A percentile compares a stretch with the other conserved stretches of the same genome.
These are phyloP conservation scores for Lampris megalopsis DNA, from an alignment of 2,113 vertebrate genomes.

Conservation along the genomic window DNA sequence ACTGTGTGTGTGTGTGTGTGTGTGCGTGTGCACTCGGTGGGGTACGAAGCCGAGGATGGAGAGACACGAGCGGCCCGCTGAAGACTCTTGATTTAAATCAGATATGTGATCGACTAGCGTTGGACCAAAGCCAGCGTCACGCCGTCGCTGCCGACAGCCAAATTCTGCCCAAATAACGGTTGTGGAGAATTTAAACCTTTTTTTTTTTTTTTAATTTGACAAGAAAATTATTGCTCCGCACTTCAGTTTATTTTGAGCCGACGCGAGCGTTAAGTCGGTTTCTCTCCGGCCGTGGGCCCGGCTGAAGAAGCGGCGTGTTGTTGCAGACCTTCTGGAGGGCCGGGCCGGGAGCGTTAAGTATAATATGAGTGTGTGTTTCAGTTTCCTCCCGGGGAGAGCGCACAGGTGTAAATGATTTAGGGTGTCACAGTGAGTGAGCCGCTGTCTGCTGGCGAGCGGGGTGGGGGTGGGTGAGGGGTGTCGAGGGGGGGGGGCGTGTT, in stretches of 20 bases:
- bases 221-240: no score
- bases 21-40: slow-evolving; percentile 6
- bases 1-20: slow-evolving; percentile 36
- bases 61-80: slow-evolving; percentile 5
- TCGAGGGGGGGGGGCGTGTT: slow-evolving; percentile 9
- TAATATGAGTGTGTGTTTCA: slow-evolving; percentile 46
- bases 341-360: slow-evolving; percentile 16
- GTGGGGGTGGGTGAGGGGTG: slow-evolving; percentile 33
- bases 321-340: slow-evolving; percentile 14
- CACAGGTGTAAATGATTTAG: slow-evolving; percentile 80
- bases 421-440: slow-evolving; percentile 48
- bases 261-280: no score
- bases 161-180: no score
- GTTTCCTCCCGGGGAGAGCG: slow-evolving; percentile 61
- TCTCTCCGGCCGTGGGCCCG: slow-evolving; percentile 13
- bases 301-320: slow-evolving; percentile 4
- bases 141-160: no score
- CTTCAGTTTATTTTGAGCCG: no score
- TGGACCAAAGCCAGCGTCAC: no score
- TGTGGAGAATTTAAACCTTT: no score
- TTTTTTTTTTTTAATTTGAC: no score
- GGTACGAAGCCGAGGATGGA: slow-evolving; percentile 5
- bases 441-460: slow-evolving; percentile 24
- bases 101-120: no score
- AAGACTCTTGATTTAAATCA: slow-evolving; percentile 1